phyloP scores from a whole-genome alignment of 53 echinoderm and acorn worm genomes.

The Holothuria scabra region DNA sequence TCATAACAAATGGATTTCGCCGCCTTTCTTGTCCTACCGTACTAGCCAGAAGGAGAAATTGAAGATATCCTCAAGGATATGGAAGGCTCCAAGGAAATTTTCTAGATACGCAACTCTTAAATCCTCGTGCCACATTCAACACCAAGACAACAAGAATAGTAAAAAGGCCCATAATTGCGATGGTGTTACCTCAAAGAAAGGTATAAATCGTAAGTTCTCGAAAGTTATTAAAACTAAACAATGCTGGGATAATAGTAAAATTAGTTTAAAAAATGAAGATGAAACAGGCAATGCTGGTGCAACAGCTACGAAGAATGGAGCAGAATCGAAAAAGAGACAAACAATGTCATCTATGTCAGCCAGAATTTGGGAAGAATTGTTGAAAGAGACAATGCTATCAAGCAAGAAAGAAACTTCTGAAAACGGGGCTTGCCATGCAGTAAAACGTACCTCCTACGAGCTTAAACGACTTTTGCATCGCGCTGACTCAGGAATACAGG shows the following conservation, averaged over 20 bases:
- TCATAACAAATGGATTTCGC: too few species aligned
- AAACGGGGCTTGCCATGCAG: too few species aligned
- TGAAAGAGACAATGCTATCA: neutral
- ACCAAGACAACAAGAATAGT: too few species aligned
- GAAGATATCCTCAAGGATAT: constrained; percentile 3
- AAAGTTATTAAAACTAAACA: too few species aligned
- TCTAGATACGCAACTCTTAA: constrained; percentile 14
- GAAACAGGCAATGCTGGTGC: too few species aligned
- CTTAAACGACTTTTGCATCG: neutral
- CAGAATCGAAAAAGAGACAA: neutral
- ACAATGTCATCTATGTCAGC: constrained; percentile 7
- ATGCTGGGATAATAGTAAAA: too few species aligned
- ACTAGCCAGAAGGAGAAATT: neutral
- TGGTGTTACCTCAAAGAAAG: too few species aligned
- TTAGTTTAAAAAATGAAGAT: too few species aligned
- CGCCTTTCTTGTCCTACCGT: neutral
- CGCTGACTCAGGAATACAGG: neutral
- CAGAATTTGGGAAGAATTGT: constrained; percentile 2
- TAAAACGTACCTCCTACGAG: neutral
- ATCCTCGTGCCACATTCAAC: too few species aligned
- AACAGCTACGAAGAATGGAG: too few species aligned
- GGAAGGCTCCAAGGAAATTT: neutral
- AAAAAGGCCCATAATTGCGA: too few species aligned
- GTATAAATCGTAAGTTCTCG: too few species aligned
- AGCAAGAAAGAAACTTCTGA: neutral